A percentile compares a stretch with the other conserved stretches of the same genome.
Evolutionary conservation across 2,888 invertebrate genomes (phyloP).

Genomic region (Chrysolina oricalcia): DNA sequence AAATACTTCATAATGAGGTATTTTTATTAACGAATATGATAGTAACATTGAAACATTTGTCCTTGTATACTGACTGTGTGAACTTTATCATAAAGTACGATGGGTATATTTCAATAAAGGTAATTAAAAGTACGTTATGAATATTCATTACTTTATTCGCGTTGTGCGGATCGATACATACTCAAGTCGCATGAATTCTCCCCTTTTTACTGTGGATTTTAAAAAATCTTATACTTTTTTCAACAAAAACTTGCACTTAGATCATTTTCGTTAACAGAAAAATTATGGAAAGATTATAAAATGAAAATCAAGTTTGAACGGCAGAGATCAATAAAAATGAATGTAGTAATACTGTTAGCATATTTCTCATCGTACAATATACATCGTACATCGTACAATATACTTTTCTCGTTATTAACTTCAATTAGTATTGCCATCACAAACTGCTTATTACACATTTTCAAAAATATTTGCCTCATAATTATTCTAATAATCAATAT

Average conservation of each 20-base stretch:
- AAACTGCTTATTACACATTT: background rate
- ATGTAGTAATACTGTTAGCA: background rate
- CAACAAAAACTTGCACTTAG: too few relatives aligned
- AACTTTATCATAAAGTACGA: background rate
- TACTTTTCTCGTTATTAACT: background rate
- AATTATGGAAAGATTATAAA: too few relatives aligned
- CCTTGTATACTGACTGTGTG: background rate
- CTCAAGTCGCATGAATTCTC: background rate
- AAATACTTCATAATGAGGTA: background rate
- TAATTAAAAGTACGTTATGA: background rate
- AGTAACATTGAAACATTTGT: background rate
- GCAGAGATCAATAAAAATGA: too few relatives aligned
- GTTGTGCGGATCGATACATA: background rate
- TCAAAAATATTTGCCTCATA: background rate
- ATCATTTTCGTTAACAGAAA: too few relatives aligned
- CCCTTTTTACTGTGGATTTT: too few relatives aligned
- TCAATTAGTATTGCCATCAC: background rate
- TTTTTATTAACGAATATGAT: conserved; percentile 1
- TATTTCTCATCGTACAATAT: background rate
- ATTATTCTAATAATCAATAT: conserved; percentile 8
- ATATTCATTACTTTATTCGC: background rate
- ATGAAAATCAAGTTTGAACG: too few relatives aligned
- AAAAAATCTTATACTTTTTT: too few relatives aligned
- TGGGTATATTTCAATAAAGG: conserved; percentile 2
- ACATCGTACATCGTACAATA: background rate